These are phyloP conservation scores for Cremastinae sp. DNA, from an alignment of 2,888 invertebrate species.

Conservation along the genomic window DNA sequence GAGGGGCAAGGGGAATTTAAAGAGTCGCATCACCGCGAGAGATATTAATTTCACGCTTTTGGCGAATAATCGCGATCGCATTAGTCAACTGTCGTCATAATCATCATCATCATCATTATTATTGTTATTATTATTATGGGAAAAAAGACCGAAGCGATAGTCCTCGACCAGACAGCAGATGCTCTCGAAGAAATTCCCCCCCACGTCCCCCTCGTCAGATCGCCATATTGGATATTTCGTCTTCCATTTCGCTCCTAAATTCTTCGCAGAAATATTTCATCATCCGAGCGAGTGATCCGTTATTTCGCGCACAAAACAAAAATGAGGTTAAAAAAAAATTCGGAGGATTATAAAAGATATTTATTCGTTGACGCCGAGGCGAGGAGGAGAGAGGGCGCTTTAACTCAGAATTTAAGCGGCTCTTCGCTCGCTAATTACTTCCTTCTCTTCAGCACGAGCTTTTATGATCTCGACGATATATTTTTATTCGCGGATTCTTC, in stretches of 20 bases:
- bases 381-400: no score
- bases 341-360: no score
- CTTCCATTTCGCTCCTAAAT: neutral
- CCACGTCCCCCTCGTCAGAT: neutral
- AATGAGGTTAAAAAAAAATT: no score
- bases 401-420: neutral
- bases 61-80: constrained; percentile 57
- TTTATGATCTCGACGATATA: neutral
- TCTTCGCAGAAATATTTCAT: neutral
- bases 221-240: no score
- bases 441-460: no score
- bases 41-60: constrained; percentile 60
- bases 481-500: no score
- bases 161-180: no score
- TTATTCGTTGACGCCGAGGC: no score
- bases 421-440: no score
- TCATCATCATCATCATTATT: constrained; percentile 36
- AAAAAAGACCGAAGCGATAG: neutral
- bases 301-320: no score
- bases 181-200: no score
- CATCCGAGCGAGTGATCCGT: no score
- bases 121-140: neutral
- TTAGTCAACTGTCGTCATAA: constrained; percentile 59
- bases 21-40: constrained; percentile 49
- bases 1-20: constrained; percentile 1